Percentiles rank a stretch among this genome's conserved stretches.
These are phyloP conservation scores for Odontomachus brunneus DNA, from an alignment of 1,140 invertebrate genomes.

Conservation along the genomic window DNA sequence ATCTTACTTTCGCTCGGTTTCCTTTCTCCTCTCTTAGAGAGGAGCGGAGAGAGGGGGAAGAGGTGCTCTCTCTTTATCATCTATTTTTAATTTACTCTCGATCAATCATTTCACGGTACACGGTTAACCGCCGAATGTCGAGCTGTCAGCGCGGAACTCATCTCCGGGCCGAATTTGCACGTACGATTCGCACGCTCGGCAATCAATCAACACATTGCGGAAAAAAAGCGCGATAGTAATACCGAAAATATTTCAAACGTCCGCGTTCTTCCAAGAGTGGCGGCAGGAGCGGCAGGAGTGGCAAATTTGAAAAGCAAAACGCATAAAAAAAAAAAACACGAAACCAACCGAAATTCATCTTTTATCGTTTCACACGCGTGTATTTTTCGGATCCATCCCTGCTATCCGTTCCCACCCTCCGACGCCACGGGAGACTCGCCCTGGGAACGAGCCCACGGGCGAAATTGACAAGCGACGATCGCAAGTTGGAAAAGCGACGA, in stretches of 20 bases:
- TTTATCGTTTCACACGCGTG: too few relatives aligned
- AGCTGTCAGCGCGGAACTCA: constrained; percentile 46
- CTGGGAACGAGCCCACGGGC: background rate
- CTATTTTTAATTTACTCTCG: constrained; percentile 53
- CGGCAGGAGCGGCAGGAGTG: background rate
- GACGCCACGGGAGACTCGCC: background rate
- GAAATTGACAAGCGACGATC: too few relatives aligned
- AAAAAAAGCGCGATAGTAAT: constrained; percentile 42
- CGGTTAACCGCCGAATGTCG: constrained; percentile 58
- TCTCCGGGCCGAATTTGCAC: constrained; percentile 42
- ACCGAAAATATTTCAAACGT: constrained; percentile 43
- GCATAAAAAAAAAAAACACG: too few relatives aligned
- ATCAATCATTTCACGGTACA: constrained; percentile 42
- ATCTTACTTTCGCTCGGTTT: background rate
- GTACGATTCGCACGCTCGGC: constrained; percentile 40
- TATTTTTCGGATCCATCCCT: background rate
- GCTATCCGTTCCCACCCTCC: too few relatives aligned
- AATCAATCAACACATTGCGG: constrained; percentile 50
- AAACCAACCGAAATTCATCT: too few relatives aligned
- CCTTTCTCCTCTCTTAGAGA: background rate
- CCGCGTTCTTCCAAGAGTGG: background rate
- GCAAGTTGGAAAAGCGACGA: too few relatives aligned
- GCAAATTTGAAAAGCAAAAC: constrained; percentile 14
- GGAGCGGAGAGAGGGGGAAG: too few relatives aligned
- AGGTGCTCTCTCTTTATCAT: background rate